Evolutionary conservation across 2,888 invertebrate species (phyloP), one percentile per base, ranked within the genome.

Genomic region (Anodontia alba): DNA sequence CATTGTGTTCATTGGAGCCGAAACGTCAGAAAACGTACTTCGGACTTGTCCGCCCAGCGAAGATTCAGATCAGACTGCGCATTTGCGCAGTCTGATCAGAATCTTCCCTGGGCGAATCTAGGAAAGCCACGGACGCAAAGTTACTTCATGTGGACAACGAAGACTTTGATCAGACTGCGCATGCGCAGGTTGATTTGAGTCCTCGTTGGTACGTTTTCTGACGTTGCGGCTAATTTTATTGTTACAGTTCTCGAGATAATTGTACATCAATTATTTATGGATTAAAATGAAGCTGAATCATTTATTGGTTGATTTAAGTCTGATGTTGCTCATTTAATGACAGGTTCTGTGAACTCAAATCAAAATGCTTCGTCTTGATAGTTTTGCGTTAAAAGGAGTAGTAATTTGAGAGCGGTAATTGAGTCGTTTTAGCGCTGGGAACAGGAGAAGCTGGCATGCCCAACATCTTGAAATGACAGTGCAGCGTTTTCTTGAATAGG

Each of bases 231-330:
- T n/a, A n/a, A n/a, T n/a, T n/a, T 26, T 62, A 62, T 62, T 62
- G 33, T 62, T 62, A 29, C 62, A 33, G 20, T 33, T 31, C 62
- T 62, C 12, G 33, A 62, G 33, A 62, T 85, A 85, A 85, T 85
- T 85, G 85, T 49, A 62, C 80, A 80, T 85, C 80, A 78, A 85
- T 85, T 85, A 85, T 85, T 85, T 73, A 85, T 81, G 85, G 78
- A 85, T 83, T 73, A 82, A 85, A 73, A 67, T 73, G 77, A 78
- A 62, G 76, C 82, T 85, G 80, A 81, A 78, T 83, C 85, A 80
- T 85, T 85, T 80, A 85, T 85, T 68, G 78, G 80, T 67, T 74
- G 73, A 71, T 85, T 78, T 77, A 73, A 69, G 75, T 80, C 77
- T 54, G 57, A 33, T 33, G 62, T 62, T 62, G 33, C n/a, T 62